Conservation (phyloP, 2,888 invertebrate species). For the Odontomyia ornata region DNA sequence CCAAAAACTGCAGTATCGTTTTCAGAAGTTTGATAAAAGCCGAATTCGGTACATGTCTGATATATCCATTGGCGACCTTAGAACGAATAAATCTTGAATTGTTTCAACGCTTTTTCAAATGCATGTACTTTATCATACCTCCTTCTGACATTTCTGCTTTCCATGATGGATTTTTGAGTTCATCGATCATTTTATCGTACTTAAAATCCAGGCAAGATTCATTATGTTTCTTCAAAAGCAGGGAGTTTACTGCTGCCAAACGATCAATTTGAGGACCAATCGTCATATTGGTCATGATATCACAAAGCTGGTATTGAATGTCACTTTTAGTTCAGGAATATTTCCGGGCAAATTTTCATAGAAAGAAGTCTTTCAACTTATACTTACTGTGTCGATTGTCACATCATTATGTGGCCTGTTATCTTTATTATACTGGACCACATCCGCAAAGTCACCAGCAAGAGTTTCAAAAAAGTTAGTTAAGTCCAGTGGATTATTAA, state of each 20-base stretch:
- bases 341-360: neutral
- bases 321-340: neutral
- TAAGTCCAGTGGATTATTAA: constrained; percentile 72
- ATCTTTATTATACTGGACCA: constrained; percentile 95
- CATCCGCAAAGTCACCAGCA: constrained; percentile 86
- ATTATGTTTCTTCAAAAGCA: constrained; percentile 72
- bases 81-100: neutral
- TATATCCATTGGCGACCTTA: constrained; percentile 88
- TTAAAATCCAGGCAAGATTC: constrained; percentile 85
- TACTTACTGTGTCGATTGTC: constrained; percentile 76
- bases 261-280: constrained; percentile 72
- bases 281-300: constrained; percentile 73
- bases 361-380: neutral
- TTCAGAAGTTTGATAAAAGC: constrained; percentile 89
- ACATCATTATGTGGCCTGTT: constrained; percentile 80
- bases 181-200: constrained; percentile 78
- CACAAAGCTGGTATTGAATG: constrained; percentile 69
- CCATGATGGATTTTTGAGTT: constrained; percentile 75
- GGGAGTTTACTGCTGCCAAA: constrained; percentile 76
- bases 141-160: constrained; percentile 72
- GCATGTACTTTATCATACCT: constrained; percentile 28
- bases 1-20: constrained; percentile 72
- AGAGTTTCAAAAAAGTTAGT: constrained; percentile 83
- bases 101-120: neutral
- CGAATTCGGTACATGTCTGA: constrained; percentile 96